Percentiles rank a stretch among this genome's conserved stretches.
Conservation (phyloP, 2,888 invertebrate species). For the Amphipoea lucens region DNA sequence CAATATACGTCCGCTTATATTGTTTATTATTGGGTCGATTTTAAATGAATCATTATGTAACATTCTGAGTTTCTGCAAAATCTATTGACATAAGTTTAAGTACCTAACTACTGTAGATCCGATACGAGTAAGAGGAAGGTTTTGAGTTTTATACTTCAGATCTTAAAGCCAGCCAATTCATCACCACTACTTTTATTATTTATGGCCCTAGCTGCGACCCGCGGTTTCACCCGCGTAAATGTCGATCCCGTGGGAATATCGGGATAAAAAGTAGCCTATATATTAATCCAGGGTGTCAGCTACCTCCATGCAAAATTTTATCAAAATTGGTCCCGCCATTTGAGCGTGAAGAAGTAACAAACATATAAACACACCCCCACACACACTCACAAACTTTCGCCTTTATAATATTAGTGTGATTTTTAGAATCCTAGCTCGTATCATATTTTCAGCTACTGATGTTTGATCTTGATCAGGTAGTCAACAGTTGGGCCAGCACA, state of each 20-base stretch:
- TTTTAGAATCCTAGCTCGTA: too few relatives aligned
- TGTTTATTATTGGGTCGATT: slow-evolving; percentile 15
- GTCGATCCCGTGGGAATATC: too few relatives aligned
- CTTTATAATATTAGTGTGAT: too few relatives aligned
- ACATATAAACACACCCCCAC: too few relatives aligned
- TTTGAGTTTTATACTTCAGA: neutral
- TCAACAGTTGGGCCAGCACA: neutral
- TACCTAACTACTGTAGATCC: neutral
- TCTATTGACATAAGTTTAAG: neutral
- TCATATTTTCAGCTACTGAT: neutral
- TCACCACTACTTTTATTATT: neutral
- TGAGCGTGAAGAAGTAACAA: too few relatives aligned
- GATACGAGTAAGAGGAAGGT: neutral
- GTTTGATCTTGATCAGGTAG: neutral
- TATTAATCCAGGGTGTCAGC: too few relatives aligned
- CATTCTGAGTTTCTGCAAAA: neutral
- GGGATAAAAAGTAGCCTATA: too few relatives aligned
- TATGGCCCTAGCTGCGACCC: too few relatives aligned
- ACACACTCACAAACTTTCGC: too few relatives aligned
- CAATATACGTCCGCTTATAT: neutral
- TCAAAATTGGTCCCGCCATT: too few relatives aligned
- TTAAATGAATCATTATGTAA: slow-evolving; percentile 2
- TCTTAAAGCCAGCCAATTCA: neutral
- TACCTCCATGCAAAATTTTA: too few relatives aligned
- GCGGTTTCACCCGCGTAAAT: too few relatives aligned